phyloP scores from a whole-genome alignment of 2,113 vertebrate genomes.

The Cyprinodon variegatus region DNA sequence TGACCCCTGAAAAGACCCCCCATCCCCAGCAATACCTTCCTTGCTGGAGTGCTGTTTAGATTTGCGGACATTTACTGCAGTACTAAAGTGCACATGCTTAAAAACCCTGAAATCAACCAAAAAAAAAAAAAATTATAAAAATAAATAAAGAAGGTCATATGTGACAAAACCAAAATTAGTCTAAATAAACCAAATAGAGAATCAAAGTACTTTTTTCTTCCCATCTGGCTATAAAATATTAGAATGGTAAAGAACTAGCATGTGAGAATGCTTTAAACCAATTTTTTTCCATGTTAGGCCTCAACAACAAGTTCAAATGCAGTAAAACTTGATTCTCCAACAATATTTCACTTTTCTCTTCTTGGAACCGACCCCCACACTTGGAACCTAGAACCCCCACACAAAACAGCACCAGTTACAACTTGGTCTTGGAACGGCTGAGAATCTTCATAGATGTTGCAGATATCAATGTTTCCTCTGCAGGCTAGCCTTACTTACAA shows the following conservation, averaged over 20 bases:
- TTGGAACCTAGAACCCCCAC: conserved; percentile 24
- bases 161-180: too few species aligned
- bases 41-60: too few species aligned
- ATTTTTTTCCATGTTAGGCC: neutral
- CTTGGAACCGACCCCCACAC: conserved; percentile 15
- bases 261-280: neutral
- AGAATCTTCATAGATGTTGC: conserved; percentile 41
- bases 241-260: conserved; percentile 37
- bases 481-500: conserved; percentile 6
- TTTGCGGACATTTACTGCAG: too few species aligned
- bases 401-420: conserved; percentile 8
- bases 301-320: neutral
- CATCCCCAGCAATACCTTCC: too few species aligned
- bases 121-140: too few species aligned
- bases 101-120: too few species aligned
- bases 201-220: conserved; percentile 34
- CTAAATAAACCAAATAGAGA: too few species aligned
- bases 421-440: conserved; percentile 47
- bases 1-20: too few species aligned
- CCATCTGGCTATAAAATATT: conserved; percentile 27
- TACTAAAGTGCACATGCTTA: too few species aligned
- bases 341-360: conserved; percentile 45
- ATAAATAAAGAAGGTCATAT: too few species aligned
- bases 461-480: conserved; percentile 49
- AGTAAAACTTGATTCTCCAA: conserved; percentile 6